Evolutionary conservation across 2,888 invertebrate species (phyloP).

Genomic region (Rhagophthalmus giganteus): DNA sequence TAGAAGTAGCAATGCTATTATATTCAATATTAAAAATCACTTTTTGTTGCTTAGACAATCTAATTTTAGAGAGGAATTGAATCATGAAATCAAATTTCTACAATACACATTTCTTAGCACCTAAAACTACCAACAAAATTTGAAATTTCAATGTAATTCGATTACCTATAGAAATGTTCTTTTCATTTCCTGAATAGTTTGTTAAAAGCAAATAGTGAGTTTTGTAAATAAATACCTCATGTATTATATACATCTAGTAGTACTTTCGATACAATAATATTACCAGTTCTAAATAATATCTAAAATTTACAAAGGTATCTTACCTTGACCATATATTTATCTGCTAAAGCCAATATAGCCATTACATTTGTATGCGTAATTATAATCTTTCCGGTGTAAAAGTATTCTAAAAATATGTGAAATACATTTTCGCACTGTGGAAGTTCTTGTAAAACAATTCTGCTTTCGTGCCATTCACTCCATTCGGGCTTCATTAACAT

Average conservation of each 20-base stretch:
- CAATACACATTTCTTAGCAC: neutral
- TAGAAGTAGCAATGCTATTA: too few relatives aligned
- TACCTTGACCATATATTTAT: slow-evolving; percentile 92
- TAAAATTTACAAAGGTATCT: slow-evolving; percentile 31
- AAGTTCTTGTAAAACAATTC: slow-evolving; percentile 83
- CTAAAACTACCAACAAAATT: neutral
- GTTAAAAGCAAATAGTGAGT: too few relatives aligned
- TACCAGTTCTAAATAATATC: too few relatives aligned
- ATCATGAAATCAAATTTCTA: neutral
- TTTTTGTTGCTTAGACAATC: neutral
- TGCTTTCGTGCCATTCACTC: slow-evolving; percentile 85
- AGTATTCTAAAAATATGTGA: slow-evolving; percentile 80
- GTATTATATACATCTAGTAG: too few relatives aligned
- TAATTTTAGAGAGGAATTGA: neutral
- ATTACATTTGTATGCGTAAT: slow-evolving; percentile 83
- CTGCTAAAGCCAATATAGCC: slow-evolving; percentile 85
- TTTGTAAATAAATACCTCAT: too few relatives aligned
- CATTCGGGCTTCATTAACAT: slow-evolving; percentile 95
- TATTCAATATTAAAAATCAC: neutral
- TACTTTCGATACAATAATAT: too few relatives aligned
- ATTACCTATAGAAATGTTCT: too few relatives aligned
- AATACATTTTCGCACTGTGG: slow-evolving; percentile 83
- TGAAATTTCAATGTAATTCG: too few relatives aligned
- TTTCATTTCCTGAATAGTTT: too few relatives aligned
- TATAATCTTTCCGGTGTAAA: slow-evolving; percentile 89